Evolutionary conservation across 2,888 invertebrate genomes (phyloP).

Genomic region (Lypha dubia): DNA sequence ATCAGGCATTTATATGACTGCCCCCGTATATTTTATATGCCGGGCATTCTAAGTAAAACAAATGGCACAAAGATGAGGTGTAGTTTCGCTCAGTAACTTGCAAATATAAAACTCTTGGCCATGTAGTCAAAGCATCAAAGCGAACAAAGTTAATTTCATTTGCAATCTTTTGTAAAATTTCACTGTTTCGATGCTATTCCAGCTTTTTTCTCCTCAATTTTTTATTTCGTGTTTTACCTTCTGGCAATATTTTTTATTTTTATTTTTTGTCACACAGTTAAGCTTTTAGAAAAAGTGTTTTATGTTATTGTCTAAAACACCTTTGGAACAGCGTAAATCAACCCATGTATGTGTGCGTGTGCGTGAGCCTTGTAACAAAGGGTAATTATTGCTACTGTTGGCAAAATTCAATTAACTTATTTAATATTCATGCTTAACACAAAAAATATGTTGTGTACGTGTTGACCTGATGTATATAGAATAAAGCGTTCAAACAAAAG

Average conservation of each 20-base stretch:
- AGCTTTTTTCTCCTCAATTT: background rate
- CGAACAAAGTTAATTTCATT: conserved; percentile 62
- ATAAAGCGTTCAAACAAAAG: conserved; percentile 11
- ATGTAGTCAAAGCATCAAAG: conserved; percentile 25
- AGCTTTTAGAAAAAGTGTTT: conserved; percentile 40
- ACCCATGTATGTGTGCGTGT: background rate
- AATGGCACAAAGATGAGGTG: background rate
- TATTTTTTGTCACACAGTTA: background rate
- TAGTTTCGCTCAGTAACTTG: background rate
- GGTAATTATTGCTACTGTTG: conserved; percentile 31
- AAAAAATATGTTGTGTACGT: background rate
- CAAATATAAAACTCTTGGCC: conserved; percentile 40
- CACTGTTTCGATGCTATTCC: background rate
- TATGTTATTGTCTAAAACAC: conserved; percentile 33
- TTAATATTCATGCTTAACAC: conserved; percentile 16
- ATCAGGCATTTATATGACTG: background rate
- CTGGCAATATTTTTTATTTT: background rate
- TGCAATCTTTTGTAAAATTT: conserved; percentile 49
- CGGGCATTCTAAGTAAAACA: background rate
- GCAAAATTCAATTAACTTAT: conserved; percentile 45
- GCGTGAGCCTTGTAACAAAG: background rate
- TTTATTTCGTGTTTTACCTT: background rate
- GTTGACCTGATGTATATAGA: background rate
- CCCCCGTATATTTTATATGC: background rate
- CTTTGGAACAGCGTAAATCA: background rate